Percentiles rank a stretch among this genome's conserved stretches.
Conservation (phyloP, 2,797 vertebrate genomes). For the Typhlichthys subterraneus region DNA sequence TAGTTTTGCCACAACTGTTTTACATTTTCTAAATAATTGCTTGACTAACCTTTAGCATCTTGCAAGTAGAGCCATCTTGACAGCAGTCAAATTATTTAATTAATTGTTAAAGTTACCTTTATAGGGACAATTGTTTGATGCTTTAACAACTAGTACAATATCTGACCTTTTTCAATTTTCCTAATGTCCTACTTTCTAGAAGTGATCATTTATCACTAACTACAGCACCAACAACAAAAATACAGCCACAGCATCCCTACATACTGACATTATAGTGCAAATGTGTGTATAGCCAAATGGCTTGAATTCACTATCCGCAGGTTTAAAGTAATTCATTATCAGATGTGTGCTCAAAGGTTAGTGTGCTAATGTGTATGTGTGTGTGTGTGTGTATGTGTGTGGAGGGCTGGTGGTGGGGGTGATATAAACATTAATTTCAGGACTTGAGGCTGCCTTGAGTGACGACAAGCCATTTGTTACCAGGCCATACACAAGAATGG, state of each 20-base stretch:
- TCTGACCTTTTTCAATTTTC: constrained; percentile 35
- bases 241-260: background rate
- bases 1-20: too few species aligned
- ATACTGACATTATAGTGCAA: constrained; percentile 27
- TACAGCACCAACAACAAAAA: constrained; percentile 1
- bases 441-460: constrained; percentile 61
- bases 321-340: constrained; percentile 75
- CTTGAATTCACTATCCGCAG: constrained; percentile 55
- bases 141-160: constrained; percentile 40
- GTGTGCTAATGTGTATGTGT: constrained; percentile 37
- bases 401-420: constrained; percentile 15
- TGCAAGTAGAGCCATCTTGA: constrained; percentile 35
- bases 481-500: constrained; percentile 69
- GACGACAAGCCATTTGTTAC: constrained; percentile 76
- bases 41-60: constrained; percentile 37
- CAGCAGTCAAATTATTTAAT: constrained; percentile 26
- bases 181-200: constrained; percentile 34
- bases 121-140: constrained; percentile 46
- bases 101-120: constrained; percentile 41
- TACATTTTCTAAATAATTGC: constrained; percentile 20
- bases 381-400: constrained; percentile 15
- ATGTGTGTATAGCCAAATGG: constrained; percentile 54
- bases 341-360: constrained; percentile 81
- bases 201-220: constrained; percentile 47
- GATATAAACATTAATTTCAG: constrained; percentile 78